Conservation (phyloP, 2,888 invertebrate species). For the Onthophagus sagittarius region DNA sequence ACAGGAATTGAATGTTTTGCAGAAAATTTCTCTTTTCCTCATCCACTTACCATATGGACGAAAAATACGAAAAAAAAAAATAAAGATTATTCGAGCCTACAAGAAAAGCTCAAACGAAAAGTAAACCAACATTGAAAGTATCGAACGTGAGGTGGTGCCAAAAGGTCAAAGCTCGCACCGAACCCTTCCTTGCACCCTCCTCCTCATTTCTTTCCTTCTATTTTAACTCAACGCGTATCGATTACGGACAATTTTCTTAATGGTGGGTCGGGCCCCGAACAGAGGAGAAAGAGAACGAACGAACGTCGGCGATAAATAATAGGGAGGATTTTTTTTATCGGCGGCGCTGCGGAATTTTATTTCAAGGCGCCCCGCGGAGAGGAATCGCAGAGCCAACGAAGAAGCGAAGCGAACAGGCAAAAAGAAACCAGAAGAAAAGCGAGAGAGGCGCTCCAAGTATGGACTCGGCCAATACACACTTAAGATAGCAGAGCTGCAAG, state of each 20-base stretch:
- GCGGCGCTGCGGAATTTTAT: background rate
- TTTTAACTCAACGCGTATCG: background rate
- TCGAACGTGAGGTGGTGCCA: background rate
- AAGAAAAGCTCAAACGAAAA: background rate
- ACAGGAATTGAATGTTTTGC: no score
- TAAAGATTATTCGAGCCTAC: background rate
- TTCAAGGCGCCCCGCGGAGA: background rate
- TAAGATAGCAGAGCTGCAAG: slow-evolving; percentile 12
- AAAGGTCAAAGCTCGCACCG: background rate
- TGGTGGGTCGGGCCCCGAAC: background rate
- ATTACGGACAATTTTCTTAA: background rate
- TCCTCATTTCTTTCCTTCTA: no score
- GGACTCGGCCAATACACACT: slow-evolving; percentile 8
- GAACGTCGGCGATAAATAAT: background rate
- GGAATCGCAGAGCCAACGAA: background rate
- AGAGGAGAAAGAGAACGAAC: background rate
- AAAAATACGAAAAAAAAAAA: no score
- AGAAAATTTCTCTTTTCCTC: background rate
- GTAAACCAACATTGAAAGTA: background rate
- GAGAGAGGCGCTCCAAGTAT: background rate
- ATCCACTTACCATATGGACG: no score
- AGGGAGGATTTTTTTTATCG: background rate
- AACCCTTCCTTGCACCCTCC: background rate
- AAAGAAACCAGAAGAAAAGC: background rate
- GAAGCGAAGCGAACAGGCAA: background rate